These are phyloP conservation scores for Lordiphosa fenestrarum DNA, from an alignment of 2,888 invertebrate species.

Conservation along the genomic window DNA sequence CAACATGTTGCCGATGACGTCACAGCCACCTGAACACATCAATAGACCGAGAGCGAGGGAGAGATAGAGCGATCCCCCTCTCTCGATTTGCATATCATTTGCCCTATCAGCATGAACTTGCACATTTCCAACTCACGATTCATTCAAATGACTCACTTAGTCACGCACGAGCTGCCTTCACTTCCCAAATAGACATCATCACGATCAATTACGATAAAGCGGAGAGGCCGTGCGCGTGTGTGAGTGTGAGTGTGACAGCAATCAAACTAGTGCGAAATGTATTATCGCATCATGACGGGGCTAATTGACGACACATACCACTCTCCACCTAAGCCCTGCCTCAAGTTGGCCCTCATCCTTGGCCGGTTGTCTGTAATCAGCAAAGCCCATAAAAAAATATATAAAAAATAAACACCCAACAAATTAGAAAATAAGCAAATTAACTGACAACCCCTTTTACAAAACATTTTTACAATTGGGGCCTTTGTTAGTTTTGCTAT, in stretches of 20 bases:
- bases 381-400: too few relatives aligned
- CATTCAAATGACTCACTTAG: conserved; percentile 27
- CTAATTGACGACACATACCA: conserved; percentile 1
- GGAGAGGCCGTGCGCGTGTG: background rate
- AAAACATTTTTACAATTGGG: too few relatives aligned
- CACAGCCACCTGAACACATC: conserved; percentile 25
- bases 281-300: background rate
- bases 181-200: conserved; percentile 3
- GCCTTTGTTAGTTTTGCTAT: too few relatives aligned
- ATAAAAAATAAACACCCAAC: too few relatives aligned
- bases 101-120: conserved; percentile 36
- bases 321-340: conserved; percentile 19
- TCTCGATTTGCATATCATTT: conserved; percentile 20
- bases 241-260: conserved; percentile 7
- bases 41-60: conserved; percentile 3
- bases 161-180: background rate
- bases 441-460: too few relatives aligned
- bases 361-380: too few relatives aligned
- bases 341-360: conserved; percentile 19
- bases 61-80: conserved; percentile 1
- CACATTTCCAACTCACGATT: conserved; percentile 29
- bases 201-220: conserved; percentile 11
- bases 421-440: too few relatives aligned
- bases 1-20: conserved; percentile 19
- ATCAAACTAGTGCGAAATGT: conserved; percentile 1